Base-by-base conservation (phyloP, 2,888 invertebrate species). In the Flexamia atlantica region DNA sequence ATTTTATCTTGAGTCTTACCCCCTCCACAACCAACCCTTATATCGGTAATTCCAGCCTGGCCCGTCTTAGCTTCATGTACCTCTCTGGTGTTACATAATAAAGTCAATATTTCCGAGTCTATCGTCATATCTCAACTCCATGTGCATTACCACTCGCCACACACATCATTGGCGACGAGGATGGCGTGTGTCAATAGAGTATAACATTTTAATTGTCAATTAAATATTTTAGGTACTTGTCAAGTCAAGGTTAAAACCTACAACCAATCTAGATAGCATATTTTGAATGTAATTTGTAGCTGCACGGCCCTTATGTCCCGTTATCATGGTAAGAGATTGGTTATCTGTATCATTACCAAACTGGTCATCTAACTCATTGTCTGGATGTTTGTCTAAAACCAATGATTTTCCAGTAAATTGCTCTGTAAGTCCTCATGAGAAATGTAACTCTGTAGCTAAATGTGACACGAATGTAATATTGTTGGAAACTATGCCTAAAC, bases 271-370 rank as follows among this genome's bases (percentile, higher is more conserved):
- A 28, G 32, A n/a, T 30, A 9, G 5, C 32, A 70, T n/a, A 9
- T 32, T 17, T 70, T 70, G 32, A 70, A 30, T 30, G 28, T 32
- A 7, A 70, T 70, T 32, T n/a, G 70, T 70, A 9, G 70, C 70
- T 70, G 70, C 30, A 30, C 30, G 32, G n/a, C 36, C 32, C 17
- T 70, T 32, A 70, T 70, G 32, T 32, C 70, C 70, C 17, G 70
- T 32, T 70, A 28, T 70, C n/a, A 32, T 70, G 17, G 70, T 4
- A 9, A 28, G 70, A 70, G 70, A 70, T 70, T 28, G 70, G 70
- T 70, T 70, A 7, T 32, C 70, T 7, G 32, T 32, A 5, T 32
- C 32, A n/a, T 10, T 32, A 30, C 70, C 70, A 9, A 70, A 28
- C 28, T 70, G 70, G 70, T 10, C 32, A 14, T 17, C 20, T 25